Evolutionary conservation across 1,140 invertebrate genomes (phyloP).

Genomic region (Dinoponera quadriceps): DNA sequence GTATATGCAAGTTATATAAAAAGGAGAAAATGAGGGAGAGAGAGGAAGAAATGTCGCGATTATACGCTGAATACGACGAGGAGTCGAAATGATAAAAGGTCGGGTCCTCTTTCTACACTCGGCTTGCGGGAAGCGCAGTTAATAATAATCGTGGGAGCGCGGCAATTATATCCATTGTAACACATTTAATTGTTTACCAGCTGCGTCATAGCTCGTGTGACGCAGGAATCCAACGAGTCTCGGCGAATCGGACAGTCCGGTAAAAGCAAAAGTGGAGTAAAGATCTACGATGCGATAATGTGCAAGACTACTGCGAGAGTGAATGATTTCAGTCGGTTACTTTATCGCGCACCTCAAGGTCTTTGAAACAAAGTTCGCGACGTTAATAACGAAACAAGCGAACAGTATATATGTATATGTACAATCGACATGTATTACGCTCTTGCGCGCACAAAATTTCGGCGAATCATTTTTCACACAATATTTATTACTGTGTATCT

Average conservation of each 20-base stretch:
- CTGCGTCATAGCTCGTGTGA: constrained; percentile 74
- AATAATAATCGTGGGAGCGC: constrained; percentile 82
- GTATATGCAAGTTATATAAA: too few relatives aligned
- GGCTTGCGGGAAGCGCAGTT: constrained; percentile 69
- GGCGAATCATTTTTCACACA: not conserved
- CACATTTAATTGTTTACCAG: constrained; percentile 80
- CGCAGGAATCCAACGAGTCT: constrained; percentile 58
- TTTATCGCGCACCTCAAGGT: not conserved
- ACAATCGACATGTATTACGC: not conserved
- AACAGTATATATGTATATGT: not conserved
- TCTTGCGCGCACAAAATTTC: not conserved
- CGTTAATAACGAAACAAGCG: not conserved
- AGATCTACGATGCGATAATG: not conserved
- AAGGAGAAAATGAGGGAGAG: not conserved
- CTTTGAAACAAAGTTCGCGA: not conserved
- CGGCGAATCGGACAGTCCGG: constrained; percentile 26
- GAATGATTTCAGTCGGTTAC: not conserved
- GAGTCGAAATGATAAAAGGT: constrained; percentile 28
- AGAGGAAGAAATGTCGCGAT: too few relatives aligned
- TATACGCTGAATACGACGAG: not conserved
- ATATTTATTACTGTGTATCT: too few relatives aligned
- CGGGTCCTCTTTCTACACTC: constrained; percentile 15
- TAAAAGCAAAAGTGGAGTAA: constrained; percentile 4
- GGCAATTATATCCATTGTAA: constrained; percentile 81
- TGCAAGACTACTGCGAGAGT: too few relatives aligned